These are phyloP conservation scores for Anoplopoma fimbria DNA, from an alignment of 2,113 vertebrate species.

Conservation along the genomic window DNA sequence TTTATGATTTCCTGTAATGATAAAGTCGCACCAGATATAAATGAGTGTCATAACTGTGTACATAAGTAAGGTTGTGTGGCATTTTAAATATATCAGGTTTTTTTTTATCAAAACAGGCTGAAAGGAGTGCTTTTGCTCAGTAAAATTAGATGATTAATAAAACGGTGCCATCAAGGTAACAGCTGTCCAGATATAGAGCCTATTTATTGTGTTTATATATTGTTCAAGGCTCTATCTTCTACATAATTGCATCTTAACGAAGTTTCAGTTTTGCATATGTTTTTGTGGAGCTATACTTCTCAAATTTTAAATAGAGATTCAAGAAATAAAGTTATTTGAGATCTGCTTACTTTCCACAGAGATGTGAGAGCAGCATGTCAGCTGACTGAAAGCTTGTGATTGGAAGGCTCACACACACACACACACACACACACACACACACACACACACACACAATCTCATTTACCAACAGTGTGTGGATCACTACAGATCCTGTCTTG, in stretches of 20 bases:
- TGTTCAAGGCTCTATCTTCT: neutral
- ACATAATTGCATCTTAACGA: neutral
- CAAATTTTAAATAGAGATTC: neutral
- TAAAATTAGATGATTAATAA: neutral
- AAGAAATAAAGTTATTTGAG: neutral
- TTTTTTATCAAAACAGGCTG: neutral
- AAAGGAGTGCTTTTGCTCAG: neutral
- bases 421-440: neutral
- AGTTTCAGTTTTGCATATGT: constrained; percentile 1
- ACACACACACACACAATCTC: neutral
- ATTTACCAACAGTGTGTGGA: no score
- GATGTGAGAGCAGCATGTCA: constrained; percentile 8
- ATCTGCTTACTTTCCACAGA: constrained; percentile 28
- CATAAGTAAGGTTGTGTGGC: neutral
- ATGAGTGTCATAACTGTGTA: constrained; percentile 8
- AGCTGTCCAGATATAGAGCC: neutral
- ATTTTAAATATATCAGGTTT: neutral
- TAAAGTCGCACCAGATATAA: neutral
- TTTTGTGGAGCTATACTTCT: neutral
- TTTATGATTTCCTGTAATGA: constrained; percentile 27
- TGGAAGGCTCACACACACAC: neutral
- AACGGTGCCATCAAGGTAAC: neutral
- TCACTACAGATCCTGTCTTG: neutral
- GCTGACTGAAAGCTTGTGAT: neutral
- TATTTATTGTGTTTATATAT: neutral